Evolutionary conservation across 2,888 invertebrate genomes (phyloP).

Genomic region (Hirtodrosophila histrioides): DNA sequence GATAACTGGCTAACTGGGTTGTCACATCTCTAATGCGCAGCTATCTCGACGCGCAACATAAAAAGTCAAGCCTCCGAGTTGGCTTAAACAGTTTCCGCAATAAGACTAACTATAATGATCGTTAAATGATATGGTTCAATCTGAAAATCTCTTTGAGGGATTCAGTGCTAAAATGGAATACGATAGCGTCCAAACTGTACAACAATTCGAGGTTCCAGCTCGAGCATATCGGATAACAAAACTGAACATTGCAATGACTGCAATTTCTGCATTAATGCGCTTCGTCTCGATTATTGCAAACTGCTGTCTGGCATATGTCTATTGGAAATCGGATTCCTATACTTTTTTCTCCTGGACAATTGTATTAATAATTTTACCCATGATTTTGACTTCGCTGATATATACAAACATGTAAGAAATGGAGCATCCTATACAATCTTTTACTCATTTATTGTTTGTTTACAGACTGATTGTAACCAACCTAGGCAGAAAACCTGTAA

Average conservation of each 20-base stretch:
- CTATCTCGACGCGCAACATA: constrained; percentile 9
- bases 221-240: constrained; percentile 22
- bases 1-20: constrained; percentile 8
- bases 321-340: constrained; percentile 33
- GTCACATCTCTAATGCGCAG: constrained; percentile 38
- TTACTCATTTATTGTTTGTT: constrained; percentile 2
- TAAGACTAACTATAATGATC: constrained; percentile 2
- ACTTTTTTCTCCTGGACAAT: constrained; percentile 59
- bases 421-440: neutral
- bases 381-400: constrained; percentile 58
- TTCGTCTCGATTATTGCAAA: constrained; percentile 54
- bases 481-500: constrained; percentile 29
- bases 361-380: constrained; percentile 51
- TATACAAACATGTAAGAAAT: constrained; percentile 52
- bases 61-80: neutral
- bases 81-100: neutral
- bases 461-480: constrained; percentile 37
- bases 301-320: constrained; percentile 54
- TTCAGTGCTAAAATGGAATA: constrained; percentile 17
- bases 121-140: neutral
- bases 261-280: constrained; percentile 44
- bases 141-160: constrained; percentile 1
- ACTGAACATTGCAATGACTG: constrained; percentile 35
- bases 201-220: constrained; percentile 11
- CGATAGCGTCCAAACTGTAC: constrained; percentile 7